Evolutionary conservation across 2,888 invertebrate genomes (phyloP).

Genomic region (Conomelus anceps): DNA sequence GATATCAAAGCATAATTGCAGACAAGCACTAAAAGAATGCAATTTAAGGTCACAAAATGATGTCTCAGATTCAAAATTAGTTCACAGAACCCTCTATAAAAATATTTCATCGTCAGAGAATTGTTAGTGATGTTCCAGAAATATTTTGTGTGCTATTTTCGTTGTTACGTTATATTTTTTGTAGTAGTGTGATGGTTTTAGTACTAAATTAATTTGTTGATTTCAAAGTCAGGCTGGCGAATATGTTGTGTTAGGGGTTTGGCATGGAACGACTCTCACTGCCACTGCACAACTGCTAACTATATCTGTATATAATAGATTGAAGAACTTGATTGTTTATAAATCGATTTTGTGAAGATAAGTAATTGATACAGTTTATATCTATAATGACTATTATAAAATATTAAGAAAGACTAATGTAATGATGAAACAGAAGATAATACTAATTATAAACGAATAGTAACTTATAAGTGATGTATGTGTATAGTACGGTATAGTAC

Average conservation of each 20-base stretch:
- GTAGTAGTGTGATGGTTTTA: background rate
- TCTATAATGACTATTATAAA: slow-evolving; percentile 25
- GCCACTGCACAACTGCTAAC: slow-evolving; percentile 37
- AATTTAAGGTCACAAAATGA: no score
- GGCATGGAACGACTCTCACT: slow-evolving; percentile 36
- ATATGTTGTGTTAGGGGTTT: slow-evolving; percentile 26
- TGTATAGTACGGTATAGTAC: slow-evolving; percentile 33
- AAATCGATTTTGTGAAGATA: slow-evolving; percentile 27
- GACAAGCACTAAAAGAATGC: no score
- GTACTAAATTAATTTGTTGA: slow-evolving; percentile 10
- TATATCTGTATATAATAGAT: slow-evolving; percentile 24
- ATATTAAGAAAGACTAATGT: background rate
- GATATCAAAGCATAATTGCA: no score
- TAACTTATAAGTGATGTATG: background rate
- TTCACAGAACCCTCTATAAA: no score
- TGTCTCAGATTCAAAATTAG: no score
- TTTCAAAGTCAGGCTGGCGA: slow-evolving; percentile 21
- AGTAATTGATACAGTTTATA: slow-evolving; percentile 17
- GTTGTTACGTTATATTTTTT: background rate
- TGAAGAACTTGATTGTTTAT: slow-evolving; percentile 28
- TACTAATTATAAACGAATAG: background rate
- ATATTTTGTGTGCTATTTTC: no score
- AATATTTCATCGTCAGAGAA: no score
- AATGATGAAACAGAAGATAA: background rate
- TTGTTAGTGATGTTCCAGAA: no score